These are phyloP conservation scores for Anseranas semipalmata DNA, from an alignment of 2,113 vertebrate genomes.

Conservation along the genomic window DNA sequence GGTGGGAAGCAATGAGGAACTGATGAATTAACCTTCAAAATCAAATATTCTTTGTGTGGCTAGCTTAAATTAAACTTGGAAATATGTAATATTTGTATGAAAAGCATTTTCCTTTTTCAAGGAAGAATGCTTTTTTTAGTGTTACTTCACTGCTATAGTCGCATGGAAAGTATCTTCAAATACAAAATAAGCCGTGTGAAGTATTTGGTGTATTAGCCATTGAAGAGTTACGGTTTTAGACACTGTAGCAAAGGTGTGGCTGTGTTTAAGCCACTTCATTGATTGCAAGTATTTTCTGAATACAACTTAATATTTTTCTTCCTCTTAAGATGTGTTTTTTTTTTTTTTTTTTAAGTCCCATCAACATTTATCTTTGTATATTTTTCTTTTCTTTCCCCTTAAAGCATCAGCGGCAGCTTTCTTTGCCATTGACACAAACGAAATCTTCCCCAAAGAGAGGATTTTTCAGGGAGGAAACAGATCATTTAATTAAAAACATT, in stretches of 20 bases:
- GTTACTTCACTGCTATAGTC: not conserved
- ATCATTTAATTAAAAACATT: conserved; percentile 89
- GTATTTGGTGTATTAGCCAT: not conserved
- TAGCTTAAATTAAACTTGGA: not conserved
- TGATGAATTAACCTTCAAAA: not conserved
- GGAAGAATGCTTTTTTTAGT: not conserved
- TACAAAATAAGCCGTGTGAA: not conserved
- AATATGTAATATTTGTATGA: not conserved
- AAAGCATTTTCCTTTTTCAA: not conserved
- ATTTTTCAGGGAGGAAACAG: conserved; percentile 90
- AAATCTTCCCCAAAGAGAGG: conserved; percentile 85
- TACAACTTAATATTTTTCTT: not conserved
- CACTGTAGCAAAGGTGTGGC: not conserved
- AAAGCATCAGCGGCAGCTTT: conserved; percentile 89
- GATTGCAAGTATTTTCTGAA: not conserved
- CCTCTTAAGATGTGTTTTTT: not conserved
- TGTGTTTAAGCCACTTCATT: not conserved
- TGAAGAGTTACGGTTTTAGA: not conserved
- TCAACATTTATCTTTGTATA: not conserved
- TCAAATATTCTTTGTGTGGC: not conserved
- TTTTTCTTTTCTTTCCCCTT: not conserved
- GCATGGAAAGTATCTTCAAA: not conserved
- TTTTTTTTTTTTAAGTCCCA: not conserved
- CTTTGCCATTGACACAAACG: conserved; percentile 82
- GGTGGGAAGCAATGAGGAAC: not conserved